Evolutionary conservation across 2,113 vertebrate genomes (phyloP), one percentile per base, ranked within the genome.

Genomic region (Scophthalmus maximus): DNA sequence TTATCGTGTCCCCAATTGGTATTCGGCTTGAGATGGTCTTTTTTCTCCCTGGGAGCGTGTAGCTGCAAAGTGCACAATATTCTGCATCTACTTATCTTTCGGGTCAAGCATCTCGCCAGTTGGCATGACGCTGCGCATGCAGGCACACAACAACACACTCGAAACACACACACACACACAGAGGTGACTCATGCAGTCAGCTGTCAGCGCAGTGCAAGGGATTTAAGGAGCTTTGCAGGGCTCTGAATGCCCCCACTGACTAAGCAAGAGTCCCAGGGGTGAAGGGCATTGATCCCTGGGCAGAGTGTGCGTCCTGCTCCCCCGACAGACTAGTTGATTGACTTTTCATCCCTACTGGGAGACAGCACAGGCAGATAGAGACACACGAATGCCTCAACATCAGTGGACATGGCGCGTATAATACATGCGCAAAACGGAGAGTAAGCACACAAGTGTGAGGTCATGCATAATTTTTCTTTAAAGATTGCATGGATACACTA

Each of bases 251-350:
- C 83, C 81, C 82, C 66, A 63, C 68, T 76, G 42, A 63, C 80
- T 76, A 62, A 84, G 72, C 65, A 4, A 63, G 56, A 36, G 68
- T 87, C 90, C 87, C 88, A 49, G 52, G 84, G 76, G 83, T 76
- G 72, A 71, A 60, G 67, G 74, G 73, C 79, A 92, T 90, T 87
- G 91, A 94, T 93, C 82, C 65, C 56, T 57, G 64, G 53, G 66
- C 57, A 81, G 63, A 77, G 67, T 58, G 64, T 76, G 81, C 79
- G 68, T 89, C 76, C 70, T 53, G 73, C 61, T 86, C 83, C 84
- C 76, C 63, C 86, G 86, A 90, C 85, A 92, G 82, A 91, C 87
- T 83, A n/a, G 69, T 62, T 84, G 82, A 94, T 93, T 92, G 87
- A 92, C 87, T 91, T 82, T 87, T 83, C 59, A 74, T 51, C 57